Base-by-base conservation (phyloP, 2,888 invertebrate species). In the Lysandra bellargus region DNA sequence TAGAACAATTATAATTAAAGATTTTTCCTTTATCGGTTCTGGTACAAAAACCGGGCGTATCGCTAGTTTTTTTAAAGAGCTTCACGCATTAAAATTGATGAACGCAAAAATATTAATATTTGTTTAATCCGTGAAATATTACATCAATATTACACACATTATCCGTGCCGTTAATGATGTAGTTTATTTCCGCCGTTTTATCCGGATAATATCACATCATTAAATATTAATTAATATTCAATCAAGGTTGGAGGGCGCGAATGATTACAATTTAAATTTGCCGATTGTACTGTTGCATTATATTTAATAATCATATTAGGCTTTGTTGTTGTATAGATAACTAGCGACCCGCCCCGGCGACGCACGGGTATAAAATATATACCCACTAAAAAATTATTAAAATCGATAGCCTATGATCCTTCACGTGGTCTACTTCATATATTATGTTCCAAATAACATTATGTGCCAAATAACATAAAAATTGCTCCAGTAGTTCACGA, bases 131-230 rank as follows among this genome's bases (percentile, higher is more conserved):
- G 69, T 69, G 33, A 69, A 69, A 69, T 69, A 69, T 69, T 33
- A 78, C 64, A 78, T 78, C 49, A 72, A 53, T 57, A 78, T 78
- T 73, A 72, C 37, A 73, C 73, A 78, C 37, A 78, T 53, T 30
- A 78, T 73, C 57, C 73, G 30, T 75, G 37, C 53, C 78, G 33
- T 57, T 72, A 57, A 73, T 73, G 78, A 37, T 40, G 78, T 57
- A 40, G 23, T 78, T 73, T 57, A 57, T 73, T 73, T 40, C 72
- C 73, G 57, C 17, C 72, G 23, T 23, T 74, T 74, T 44, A 79
- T 79, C 79, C 79, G 12, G 74, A 74, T 79, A 30, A 76, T 76
- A 76, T 76, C 57, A 76, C 53, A 30, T 57, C 76, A 76, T 76
- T 76, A 76, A 33, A 76, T 76, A 76, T 53, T 57, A 76, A 76